phyloP scores from a whole-genome alignment of 2,797 vertebrate species.

The Falco novaeseelandiae region DNA sequence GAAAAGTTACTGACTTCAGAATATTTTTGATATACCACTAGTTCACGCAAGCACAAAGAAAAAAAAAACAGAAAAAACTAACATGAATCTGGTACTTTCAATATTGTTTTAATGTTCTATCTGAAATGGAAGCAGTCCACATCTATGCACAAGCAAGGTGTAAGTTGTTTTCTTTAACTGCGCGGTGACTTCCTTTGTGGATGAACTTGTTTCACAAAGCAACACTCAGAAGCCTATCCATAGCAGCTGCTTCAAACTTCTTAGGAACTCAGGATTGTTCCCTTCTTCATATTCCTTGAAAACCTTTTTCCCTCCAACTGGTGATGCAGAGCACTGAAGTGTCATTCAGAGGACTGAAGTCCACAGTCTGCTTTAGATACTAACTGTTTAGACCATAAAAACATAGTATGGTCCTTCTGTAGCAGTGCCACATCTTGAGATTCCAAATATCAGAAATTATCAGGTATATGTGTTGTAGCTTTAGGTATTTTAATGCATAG shows the following conservation, averaged over 20 bases:
- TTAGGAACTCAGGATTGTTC: background rate
- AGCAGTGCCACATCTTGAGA: background rate
- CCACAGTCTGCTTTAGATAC: background rate
- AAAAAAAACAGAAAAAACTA: background rate
- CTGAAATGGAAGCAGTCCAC: background rate
- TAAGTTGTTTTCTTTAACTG: background rate
- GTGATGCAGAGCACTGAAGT: background rate
- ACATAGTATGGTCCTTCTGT: fast-evolving
- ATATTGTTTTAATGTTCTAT: background rate
- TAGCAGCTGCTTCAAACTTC: background rate
- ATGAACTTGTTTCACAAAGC: background rate
- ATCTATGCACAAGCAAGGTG: background rate
- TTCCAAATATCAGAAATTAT: background rate
- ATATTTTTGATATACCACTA: background rate
- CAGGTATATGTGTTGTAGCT: background rate
- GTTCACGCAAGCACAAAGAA: background rate
- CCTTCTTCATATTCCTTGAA: background rate
- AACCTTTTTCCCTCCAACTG: background rate
- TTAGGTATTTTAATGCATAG: background rate
- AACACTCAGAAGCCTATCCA: background rate
- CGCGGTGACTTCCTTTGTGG: background rate
- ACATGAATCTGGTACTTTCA: background rate
- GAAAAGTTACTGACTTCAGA: background rate
- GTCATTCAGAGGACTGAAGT: background rate
- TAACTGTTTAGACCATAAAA: background rate